Base-by-base conservation (phyloP, 2,797 vertebrate species). In the Cyprinodon diabolis region DNA sequence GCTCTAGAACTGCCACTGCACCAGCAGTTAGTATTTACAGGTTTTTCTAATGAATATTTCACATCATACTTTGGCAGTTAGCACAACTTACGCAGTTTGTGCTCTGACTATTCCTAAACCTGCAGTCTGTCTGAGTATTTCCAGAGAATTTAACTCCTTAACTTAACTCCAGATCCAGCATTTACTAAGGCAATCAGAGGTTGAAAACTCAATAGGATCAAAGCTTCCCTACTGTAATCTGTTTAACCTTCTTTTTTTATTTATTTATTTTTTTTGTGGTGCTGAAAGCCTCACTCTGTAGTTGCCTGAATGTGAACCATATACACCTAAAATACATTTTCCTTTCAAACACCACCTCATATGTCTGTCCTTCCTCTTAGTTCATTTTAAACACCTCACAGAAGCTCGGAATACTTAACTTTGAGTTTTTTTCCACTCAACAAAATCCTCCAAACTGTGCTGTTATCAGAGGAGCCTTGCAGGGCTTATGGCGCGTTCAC, bases 401-500 rank as follows among this genome's bases (percentile, higher is more conserved):
- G 2, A 43, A 21, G 60, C 37, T 43, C 37, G 19, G n/a, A 43
- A 63, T 43, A 21, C 10, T 37, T 43, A 63, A 63, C 37, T 63
- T 43, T 63, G 60, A n/a, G 60, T 63, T 19, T 21, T 21, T 30
- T 21, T 63, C 40, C 37, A 63, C 60, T 63, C 60, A 63, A 63
- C 43, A 63, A 63, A 43, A 43, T 37, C 60, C 12, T 63, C 37
- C 37, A 35, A 63, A 43, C 60, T 43, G 11, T 63, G 37, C 19
- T 40, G 60, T 63, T 63, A 63, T 63, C 60, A 63, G 37, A 43
- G 37, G 37, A 43, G 37, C 60, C 60, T 37, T 21, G 60, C 37
- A 63, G 60, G 60, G 37, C 60, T 63, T 43, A 63, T n/a, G 60
- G 37, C 10, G 60, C 37, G 19, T 63, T 63, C 37, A 13, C 37